These are phyloP conservation scores for Lamellibrachia columna DNA, from an alignment of 2,888 invertebrate genomes.

Conservation along the genomic window DNA sequence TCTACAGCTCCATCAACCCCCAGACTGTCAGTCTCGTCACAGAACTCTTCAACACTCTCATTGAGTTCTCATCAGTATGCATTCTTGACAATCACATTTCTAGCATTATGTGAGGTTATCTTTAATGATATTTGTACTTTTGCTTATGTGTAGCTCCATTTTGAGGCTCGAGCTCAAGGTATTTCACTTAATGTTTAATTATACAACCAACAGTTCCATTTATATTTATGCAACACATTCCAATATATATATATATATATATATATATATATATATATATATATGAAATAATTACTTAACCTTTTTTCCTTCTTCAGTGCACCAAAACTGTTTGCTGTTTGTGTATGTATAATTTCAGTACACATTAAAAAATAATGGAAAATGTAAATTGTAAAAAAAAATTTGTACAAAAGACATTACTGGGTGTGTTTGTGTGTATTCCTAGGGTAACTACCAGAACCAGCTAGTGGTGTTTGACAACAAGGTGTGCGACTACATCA, in stretches of 20 bases:
- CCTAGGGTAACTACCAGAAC: conserved; percentile 60
- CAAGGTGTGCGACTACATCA: conserved; percentile 64
- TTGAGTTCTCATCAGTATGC: conserved; percentile 58
- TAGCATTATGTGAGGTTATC: neutral
- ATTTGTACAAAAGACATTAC: neutral
- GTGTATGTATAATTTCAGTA: too few relatives aligned
- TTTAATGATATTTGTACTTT: neutral
- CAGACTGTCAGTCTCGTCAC: conserved; percentile 56
- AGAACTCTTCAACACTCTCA: conserved; percentile 62
- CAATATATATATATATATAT: too few relatives aligned
- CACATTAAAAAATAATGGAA: too few relatives aligned
- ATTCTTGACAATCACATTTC: neutral
- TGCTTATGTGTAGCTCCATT: too few relatives aligned
- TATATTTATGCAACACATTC: too few relatives aligned
- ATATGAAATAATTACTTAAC: too few relatives aligned
- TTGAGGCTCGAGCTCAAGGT: too few relatives aligned
- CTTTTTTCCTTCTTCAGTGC: too few relatives aligned
- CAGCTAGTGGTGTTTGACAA: conserved; percentile 64
- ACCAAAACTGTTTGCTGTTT: too few relatives aligned
- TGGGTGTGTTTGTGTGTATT: conserved; percentile 22
- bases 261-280: too few relatives aligned
- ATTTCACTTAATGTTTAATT: too few relatives aligned
- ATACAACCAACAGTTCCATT: too few relatives aligned
- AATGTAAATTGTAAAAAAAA: neutral
- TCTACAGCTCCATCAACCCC: conserved; percentile 58